Percentiles rank a stretch among this genome's conserved stretches.
These are phyloP conservation scores for Venturia canescens DNA, from an alignment of 1,140 invertebrate species.

Conservation along the genomic window DNA sequence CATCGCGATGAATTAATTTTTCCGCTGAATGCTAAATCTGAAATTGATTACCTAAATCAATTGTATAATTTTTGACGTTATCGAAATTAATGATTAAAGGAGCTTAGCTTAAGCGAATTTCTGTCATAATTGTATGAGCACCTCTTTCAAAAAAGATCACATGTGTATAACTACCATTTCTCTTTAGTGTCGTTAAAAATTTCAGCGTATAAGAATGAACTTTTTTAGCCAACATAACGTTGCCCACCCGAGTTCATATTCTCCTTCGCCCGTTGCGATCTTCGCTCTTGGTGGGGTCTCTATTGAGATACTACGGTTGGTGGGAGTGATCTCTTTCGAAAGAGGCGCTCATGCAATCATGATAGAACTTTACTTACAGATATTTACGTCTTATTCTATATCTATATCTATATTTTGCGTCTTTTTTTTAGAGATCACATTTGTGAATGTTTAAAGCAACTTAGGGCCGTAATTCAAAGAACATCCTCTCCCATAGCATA, in stretches of 20 bases:
- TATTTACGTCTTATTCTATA: conserved; percentile 16
- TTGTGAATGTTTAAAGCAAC: conserved; percentile 36
- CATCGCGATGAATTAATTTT: neutral
- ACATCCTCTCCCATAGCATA: neutral
- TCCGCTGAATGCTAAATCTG: neutral
- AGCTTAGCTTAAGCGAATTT: too few species aligned
- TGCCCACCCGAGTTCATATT: neutral
- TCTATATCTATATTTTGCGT: conserved; percentile 5
- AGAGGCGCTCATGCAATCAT: conserved; percentile 25
- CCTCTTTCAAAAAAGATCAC: neutral
- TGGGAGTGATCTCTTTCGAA: neutral
- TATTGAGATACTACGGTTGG: neutral
- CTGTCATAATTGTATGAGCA: too few species aligned
- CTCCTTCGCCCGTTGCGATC: neutral
- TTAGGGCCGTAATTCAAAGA: neutral
- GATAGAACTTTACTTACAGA: conserved; percentile 32
- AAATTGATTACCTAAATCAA: neutral
- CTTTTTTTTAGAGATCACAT: conserved; percentile 35
- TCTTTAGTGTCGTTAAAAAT: neutral
- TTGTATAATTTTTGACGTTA: neutral
- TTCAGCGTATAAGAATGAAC: neutral
- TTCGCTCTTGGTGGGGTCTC: neutral
- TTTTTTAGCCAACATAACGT: neutral
- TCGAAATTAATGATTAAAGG: too few species aligned
- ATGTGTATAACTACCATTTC: neutral